phyloP scores from a whole-genome alignment of 2,888 invertebrate genomes.

The Lithophane leautieri region DNA sequence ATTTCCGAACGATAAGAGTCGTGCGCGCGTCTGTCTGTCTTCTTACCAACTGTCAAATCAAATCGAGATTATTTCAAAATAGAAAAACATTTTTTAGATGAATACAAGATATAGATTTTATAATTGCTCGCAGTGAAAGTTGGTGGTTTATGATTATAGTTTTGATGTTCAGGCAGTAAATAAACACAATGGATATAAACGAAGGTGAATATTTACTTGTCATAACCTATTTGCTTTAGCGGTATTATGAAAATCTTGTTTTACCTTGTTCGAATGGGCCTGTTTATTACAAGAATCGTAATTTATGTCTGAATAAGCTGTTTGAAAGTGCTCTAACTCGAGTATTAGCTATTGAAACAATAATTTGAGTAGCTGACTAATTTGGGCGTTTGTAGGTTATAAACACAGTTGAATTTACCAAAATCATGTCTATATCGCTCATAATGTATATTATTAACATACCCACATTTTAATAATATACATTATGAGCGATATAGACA shows the following conservation, averaged over 20 bases:
- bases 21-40: constrained; percentile 51
- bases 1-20: constrained; percentile 51
- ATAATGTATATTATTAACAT: neutral
- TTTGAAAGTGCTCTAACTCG: neutral
- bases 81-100: constrained; percentile 30
- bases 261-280: neutral
- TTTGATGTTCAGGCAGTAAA: constrained; percentile 46
- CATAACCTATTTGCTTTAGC: constrained; percentile 68
- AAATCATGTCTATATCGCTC: neutral
- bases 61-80: constrained; percentile 60
- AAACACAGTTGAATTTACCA: constrained; percentile 25
- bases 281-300: neutral
- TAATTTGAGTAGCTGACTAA: neutral
- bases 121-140: constrained; percentile 35
- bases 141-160: constrained; percentile 14
- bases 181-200: constrained; percentile 79
- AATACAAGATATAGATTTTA: neutral
- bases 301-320: neutral
- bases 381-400: constrained; percentile 53
- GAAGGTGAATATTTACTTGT: constrained; percentile 77
- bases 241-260: constrained; percentile 45
- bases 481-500: too few relatives aligned
- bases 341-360: neutral
- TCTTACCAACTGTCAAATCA: constrained; percentile 59
- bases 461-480: too few relatives aligned